phyloP scores from a whole-genome alignment of 1,140 invertebrate genomes.

The Cardiocondyla obscurior region DNA sequence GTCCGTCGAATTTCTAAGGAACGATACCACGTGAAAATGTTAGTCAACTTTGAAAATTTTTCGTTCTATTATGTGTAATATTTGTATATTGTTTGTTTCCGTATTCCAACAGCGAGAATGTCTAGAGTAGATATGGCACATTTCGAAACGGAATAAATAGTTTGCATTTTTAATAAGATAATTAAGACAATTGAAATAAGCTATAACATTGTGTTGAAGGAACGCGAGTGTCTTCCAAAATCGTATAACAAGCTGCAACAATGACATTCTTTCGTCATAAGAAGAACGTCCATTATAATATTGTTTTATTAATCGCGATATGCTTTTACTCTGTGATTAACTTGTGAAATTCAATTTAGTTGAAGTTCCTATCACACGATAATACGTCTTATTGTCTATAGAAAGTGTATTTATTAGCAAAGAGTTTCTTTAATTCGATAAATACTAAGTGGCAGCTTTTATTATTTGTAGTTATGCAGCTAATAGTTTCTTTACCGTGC shows the following conservation, averaged over 20 bases:
- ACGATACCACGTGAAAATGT: constrained; percentile 30
- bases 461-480: not conserved
- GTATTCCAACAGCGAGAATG: constrained; percentile 45
- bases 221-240: constrained; percentile 32
- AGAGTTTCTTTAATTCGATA: not conserved
- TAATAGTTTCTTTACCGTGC: not conserved
- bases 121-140: constrained; percentile 34
- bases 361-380: not conserved
- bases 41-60: constrained; percentile 45
- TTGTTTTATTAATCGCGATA: not conserved
- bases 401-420: not conserved
- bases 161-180: not conserved
- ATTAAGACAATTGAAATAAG: not conserved
- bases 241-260: not conserved
- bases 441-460: constrained; percentile 14
- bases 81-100: constrained; percentile 58
- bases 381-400: constrained; percentile 10
- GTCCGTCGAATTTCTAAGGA: constrained; percentile 35
- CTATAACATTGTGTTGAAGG: not conserved
- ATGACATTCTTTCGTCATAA: not conserved
- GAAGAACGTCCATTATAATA: not conserved
- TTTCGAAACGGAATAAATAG: constrained; percentile 31
- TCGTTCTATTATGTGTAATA: constrained; percentile 58
- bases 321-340: constrained; percentile 40
- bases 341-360: not conserved